phyloP scores from a whole-genome alignment of 2,888 invertebrate species.

The Oscheius sp. region DNA sequence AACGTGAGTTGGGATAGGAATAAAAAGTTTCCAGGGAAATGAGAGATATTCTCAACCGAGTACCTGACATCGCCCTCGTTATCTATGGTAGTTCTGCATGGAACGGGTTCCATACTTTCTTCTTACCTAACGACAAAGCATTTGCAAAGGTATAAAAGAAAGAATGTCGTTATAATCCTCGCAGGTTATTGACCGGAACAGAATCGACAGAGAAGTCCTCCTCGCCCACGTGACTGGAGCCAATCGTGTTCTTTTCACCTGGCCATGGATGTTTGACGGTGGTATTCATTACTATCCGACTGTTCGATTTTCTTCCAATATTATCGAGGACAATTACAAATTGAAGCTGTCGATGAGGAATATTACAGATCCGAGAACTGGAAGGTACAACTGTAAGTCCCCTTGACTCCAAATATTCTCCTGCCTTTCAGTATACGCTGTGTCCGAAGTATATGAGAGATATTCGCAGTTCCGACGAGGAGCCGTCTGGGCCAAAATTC shows the following conservation, averaged over 20 bases:
- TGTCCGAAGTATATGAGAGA: conserved; percentile 70
- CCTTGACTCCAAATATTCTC: no score
- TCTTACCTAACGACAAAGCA: conserved; percentile 69
- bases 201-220: conserved; percentile 68
- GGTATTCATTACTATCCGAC: conserved; percentile 69
- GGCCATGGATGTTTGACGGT: conserved; percentile 70
- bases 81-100: conserved; percentile 67
- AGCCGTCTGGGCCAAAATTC: conserved; percentile 70
- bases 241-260: conserved; percentile 69
- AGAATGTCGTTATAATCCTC: not conserved
- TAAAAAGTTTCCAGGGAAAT: conserved; percentile 58
- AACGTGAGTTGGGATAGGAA: conserved; percentile 53
- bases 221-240: conserved; percentile 69
- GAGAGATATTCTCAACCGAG: conserved; percentile 67
- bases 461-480: conserved; percentile 69
- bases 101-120: conserved; percentile 71
- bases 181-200: conserved; percentile 66
- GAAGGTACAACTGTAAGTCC: conserved; percentile 64
- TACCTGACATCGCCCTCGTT: conserved; percentile 69
- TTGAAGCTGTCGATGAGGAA: conserved; percentile 69
- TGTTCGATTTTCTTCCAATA: conserved; percentile 66
- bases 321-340: conserved; percentile 70
- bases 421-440: conserved; percentile 66
- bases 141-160: conserved; percentile 59
- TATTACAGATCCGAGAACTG: conserved; percentile 70